A percentile compares a stretch with the other conserved stretches of the same genome.
These are phyloP conservation scores for Aramus guarauna DNA, from an alignment of 2,113 vertebrate species.

Conservation along the genomic window DNA sequence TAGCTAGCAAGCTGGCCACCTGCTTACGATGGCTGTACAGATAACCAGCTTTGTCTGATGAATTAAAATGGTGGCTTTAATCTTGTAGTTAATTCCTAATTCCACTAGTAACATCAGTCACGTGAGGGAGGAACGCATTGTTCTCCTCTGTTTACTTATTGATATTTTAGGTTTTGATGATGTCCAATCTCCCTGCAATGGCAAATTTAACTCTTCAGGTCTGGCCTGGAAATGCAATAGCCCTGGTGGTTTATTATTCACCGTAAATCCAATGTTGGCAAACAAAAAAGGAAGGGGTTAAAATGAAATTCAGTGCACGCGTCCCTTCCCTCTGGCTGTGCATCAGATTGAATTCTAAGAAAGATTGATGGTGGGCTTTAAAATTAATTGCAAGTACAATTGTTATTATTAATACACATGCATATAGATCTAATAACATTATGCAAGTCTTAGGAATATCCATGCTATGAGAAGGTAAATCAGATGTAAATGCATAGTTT, in stretches of 20 bases:
- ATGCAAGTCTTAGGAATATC: background rate
- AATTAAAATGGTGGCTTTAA: slow-evolving; percentile 38
- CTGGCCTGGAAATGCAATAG: background rate
- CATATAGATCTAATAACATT: background rate
- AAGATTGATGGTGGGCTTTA: slow-evolving; percentile 60
- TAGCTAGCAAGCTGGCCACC: slow-evolving; percentile 32
- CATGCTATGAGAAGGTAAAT: background rate
- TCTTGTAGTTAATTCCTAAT: slow-evolving; percentile 58
- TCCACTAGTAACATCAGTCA: slow-evolving; percentile 11
- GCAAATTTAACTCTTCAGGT: background rate
- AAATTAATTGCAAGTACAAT: slow-evolving; percentile 64
- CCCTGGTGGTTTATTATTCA: background rate
- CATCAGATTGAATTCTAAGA: slow-evolving; percentile 50
- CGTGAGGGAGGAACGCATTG: background rate
- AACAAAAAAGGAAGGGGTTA: slow-evolving; percentile 9
- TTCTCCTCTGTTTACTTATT: background rate
- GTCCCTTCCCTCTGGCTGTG: slow-evolving; percentile 16
- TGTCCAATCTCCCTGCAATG: background rate
- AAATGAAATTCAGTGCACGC: background rate
- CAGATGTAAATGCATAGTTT: background rate
- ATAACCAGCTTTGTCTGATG: slow-evolving; percentile 57
- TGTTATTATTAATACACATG: slow-evolving; percentile 52
- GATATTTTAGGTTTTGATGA: background rate
- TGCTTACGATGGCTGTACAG: slow-evolving; percentile 4
- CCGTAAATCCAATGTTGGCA: background rate